Evolutionary conservation across 2,888 invertebrate species (phyloP), one percentile per base, ranked within the genome.

Genomic region (Eupithecia vulgata): DNA sequence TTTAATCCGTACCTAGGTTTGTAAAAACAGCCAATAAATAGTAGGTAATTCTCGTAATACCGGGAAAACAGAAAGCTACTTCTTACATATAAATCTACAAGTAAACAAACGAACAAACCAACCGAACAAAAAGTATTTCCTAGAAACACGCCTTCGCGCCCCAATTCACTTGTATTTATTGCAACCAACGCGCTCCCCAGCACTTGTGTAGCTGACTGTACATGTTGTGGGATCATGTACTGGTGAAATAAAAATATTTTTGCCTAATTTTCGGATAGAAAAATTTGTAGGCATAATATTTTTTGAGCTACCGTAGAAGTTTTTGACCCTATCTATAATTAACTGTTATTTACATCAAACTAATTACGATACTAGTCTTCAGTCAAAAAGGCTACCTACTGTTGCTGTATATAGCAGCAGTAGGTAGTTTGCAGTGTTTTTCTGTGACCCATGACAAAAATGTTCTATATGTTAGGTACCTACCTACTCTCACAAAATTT

Each of bases 141-240:
- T 74, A 62, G 67, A 69, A 71, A 71, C 57, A 57, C 37, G 71
- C 68, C 48, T 72, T 72, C 68, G 59, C 75, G 64, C 64, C 67
- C 64, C 72, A 69, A 57, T 72, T 67, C 68, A 64, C 61, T 68
- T 52, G 61, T 75, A 72, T 79, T 73, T 74, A 74, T 74, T 71
- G 25, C 65, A 7, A 59, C 67, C 37, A 4, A 12, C n/a, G 21
- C 52, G 52, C 69, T 40, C 62, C 40, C 67, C 37, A 40, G 59
- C 68, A 34, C 57, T 68, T 40, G 35, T 57, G 15, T 70, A 30
- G 25, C 66, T 12, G 30, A 40, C 61, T 62, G 62, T 69, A 61
- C 42, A 34, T 57, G 21, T 17, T 17, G 17, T 42, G 17, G 15
- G 0, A 37, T 65, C 34, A 67, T 4, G 74, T 74, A 73, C 73